phyloP scores from a whole-genome alignment of 2,888 invertebrate species.

The Cantharis nigra region DNA sequence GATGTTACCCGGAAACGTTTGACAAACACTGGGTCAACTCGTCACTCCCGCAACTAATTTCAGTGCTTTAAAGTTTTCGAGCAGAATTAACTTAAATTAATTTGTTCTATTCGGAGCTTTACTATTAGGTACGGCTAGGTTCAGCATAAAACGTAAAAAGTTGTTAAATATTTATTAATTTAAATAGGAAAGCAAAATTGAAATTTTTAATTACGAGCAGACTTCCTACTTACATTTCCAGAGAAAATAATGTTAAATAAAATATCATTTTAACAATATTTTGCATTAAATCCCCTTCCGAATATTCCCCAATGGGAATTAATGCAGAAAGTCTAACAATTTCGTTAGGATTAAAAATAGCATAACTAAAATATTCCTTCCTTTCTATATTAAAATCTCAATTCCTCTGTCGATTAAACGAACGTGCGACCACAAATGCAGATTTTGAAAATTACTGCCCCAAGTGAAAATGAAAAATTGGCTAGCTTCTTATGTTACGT shows the following conservation, averaged over 20 bases:
- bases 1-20: constrained; percentile 23
- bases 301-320: neutral
- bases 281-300: neutral
- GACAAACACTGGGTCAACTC: constrained; percentile 32
- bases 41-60: constrained; percentile 16
- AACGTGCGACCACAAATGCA: neutral
- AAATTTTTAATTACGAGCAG: neutral
- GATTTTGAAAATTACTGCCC: neutral
- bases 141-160: neutral
- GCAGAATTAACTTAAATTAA: neutral
- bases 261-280: neutral
- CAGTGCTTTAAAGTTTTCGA: constrained; percentile 7
- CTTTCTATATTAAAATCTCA: neutral
- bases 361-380: neutral
- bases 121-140: neutral
- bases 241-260: neutral
- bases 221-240: neutral
- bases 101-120: neutral
- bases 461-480: neutral
- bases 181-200: neutral
- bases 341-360: neutral
- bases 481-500: neutral
- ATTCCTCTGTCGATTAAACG: no score
- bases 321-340: neutral
- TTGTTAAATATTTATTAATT: neutral